These are phyloP conservation scores for Psammodynastes pulverulentus DNA, from an alignment of 2,113 vertebrate species.

Conservation along the genomic window DNA sequence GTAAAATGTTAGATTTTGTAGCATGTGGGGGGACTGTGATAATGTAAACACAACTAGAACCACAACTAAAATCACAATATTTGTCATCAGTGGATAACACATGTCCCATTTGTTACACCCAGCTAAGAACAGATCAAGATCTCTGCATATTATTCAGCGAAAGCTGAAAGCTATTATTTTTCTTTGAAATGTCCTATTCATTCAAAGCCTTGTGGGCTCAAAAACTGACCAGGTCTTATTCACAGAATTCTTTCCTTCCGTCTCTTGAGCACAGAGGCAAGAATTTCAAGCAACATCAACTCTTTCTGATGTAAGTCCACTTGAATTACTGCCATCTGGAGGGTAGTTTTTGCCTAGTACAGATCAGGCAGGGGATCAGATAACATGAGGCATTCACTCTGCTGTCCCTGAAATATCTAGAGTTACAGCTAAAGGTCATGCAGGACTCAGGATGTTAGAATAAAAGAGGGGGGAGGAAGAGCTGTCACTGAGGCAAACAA, in stretches of 20 bases:
- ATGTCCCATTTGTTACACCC: neutral
- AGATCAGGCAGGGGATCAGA: slow-evolving; percentile 36
- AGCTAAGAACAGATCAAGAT: neutral
- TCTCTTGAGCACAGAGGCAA: slow-evolving; percentile 54
- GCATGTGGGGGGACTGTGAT: neutral
- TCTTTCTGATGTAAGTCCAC: slow-evolving; percentile 50
- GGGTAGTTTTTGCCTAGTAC: slow-evolving; percentile 44
- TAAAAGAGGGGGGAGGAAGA: neutral
- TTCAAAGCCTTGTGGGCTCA: neutral
- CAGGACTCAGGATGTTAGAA: slow-evolving; percentile 20
- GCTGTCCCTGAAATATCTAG: slow-evolving; percentile 38
- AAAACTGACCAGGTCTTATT: neutral
- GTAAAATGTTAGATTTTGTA: neutral
- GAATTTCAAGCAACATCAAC: slow-evolving; percentile 64
- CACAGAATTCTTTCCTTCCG: slow-evolving; percentile 21
- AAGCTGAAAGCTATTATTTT: neutral
- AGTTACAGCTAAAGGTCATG: slow-evolving; percentile 46
- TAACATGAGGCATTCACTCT: slow-evolving; percentile 29
- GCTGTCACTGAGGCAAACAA: neutral
- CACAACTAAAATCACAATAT: neutral
- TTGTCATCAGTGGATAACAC: neutral
- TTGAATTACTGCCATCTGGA: slow-evolving; percentile 62
- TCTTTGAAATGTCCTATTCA: neutral
- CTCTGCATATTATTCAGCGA: neutral
- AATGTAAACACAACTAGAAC: neutral